Conservation (phyloP, 2,888 invertebrate genomes). For the Thera obeliscata region DNA sequence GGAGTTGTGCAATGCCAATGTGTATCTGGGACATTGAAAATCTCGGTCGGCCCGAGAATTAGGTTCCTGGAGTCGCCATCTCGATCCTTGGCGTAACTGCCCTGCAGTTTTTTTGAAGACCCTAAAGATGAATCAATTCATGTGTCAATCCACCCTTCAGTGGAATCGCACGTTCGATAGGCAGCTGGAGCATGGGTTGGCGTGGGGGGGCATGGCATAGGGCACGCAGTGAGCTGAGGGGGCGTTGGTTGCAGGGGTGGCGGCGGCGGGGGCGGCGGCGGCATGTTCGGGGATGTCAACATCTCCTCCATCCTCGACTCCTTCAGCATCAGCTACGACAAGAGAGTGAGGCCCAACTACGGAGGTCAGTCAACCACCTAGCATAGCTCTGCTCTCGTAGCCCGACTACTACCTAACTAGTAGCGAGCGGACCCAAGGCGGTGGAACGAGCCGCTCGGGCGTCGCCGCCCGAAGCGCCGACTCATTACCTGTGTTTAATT, state of each 20-base stretch:
- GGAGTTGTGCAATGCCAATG: too few species aligned
- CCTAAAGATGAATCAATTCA: too few species aligned
- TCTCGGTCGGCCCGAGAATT: too few species aligned
- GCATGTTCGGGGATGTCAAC: conserved; percentile 93
- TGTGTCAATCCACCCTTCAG: too few species aligned
- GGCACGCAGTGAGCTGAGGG: neutral
- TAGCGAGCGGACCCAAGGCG: neutral
- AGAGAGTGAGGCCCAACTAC: conserved; percentile 98
- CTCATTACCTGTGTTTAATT: conserved; percentile 27
- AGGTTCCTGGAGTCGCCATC: too few species aligned
- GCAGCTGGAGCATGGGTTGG: too few species aligned
- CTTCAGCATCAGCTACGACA: conserved; percentile 97
- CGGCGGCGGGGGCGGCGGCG: conserved; percentile 85
- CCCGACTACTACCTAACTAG: too few species aligned
- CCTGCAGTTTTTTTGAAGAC: too few species aligned
- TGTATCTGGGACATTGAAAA: too few species aligned
- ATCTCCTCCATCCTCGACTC: conserved; percentile 96
- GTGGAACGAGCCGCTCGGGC: neutral
- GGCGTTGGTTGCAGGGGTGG: conserved; percentile 77
- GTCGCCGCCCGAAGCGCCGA: conserved; percentile 9
- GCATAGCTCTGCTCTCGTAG: neutral
- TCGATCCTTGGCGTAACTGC: too few species aligned
- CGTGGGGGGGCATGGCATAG: too few species aligned
- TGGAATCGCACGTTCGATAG: too few species aligned
- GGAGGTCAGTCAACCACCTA: conserved; percentile 87